Base-by-base conservation (phyloP, 2,888 invertebrate genomes). In the Tiliacea aurago region DNA sequence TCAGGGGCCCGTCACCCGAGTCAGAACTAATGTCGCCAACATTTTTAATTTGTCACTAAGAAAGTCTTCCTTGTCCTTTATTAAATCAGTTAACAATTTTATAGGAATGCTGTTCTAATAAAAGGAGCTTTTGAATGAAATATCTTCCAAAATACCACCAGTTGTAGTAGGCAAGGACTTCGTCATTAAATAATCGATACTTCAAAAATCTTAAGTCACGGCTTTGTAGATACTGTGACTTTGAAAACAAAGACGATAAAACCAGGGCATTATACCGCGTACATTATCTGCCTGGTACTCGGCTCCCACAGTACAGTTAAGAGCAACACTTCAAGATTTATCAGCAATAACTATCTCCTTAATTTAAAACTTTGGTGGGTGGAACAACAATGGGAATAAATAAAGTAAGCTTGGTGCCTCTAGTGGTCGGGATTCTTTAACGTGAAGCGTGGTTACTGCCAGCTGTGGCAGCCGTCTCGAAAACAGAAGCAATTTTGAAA, bases 11-110 rank as follows among this genome's bases (percentile, higher is more conserved):
- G 90, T 91, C 92, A 90, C 73, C 82, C 80, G 85, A 90, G 89
- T 89, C 89, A 87, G 87, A 87, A 86, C 88, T 90, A 91, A 92
- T 92, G 89, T 89, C 77, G 82, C 75, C 70, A 86, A 85, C 88
- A 88, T 89, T 88, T 88, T 90, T 89, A 89, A 88, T 88, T 88
- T 86, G 84, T 87, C 88, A 88, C 72, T 77, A 75, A 76, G 86
- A 86, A 82, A 73, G 76, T 84, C 78, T 81, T 73, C 55, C 28
- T 55, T 58, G 61, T 64, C 66, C 63, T 77, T 79, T 71, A 78
- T 81, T 74, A 75, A 76, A 70, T 76, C 55, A 55, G 67, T 63
- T 81, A 58, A 72, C 61, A 72, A 67, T 74, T 64, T 68, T 49
- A 45, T 20, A 65, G 58, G 56, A 79, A 67, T 75, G 69, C 51